These are phyloP conservation scores for Spinus olivaceus DNA, from an alignment of 2,797 vertebrate species.

Conservation along the genomic window DNA sequence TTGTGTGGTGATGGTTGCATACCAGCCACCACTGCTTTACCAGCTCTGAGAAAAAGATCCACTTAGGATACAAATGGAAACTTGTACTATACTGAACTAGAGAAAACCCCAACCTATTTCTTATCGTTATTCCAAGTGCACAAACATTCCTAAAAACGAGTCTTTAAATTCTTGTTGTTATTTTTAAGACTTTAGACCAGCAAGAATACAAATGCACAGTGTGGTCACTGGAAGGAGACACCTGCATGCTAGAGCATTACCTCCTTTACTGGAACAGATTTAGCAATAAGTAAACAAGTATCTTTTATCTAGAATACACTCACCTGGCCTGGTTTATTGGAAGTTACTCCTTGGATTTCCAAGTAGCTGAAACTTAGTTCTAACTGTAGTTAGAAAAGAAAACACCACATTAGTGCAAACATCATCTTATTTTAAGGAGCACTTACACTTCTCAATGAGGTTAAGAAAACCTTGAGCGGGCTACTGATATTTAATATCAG, in stretches of 20 bases:
- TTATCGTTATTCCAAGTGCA: background rate
- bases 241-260: background rate
- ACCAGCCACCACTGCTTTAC: background rate
- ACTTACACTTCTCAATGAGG: background rate
- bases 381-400: conserved; percentile 77
- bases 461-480: background rate
- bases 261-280: background rate
- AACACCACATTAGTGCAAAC: background rate
- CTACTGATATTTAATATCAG: background rate
- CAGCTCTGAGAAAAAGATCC: background rate
- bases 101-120: background rate
- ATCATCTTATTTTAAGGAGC: background rate
- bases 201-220: background rate
- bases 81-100: background rate
- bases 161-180: background rate
- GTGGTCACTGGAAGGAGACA: background rate
- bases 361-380: conserved; percentile 95
- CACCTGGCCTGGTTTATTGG: conserved; percentile 86
- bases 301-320: conserved; percentile 31
- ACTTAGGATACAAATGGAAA: background rate
- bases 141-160: background rate
- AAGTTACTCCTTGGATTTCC: conserved; percentile 92
- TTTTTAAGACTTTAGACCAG: background rate
- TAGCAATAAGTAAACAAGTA: background rate
- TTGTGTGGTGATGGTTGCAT: background rate